These are phyloP conservation scores for Coregonus suidteri DNA, from an alignment of 2,797 vertebrate genomes.

Conservation along the genomic window DNA sequence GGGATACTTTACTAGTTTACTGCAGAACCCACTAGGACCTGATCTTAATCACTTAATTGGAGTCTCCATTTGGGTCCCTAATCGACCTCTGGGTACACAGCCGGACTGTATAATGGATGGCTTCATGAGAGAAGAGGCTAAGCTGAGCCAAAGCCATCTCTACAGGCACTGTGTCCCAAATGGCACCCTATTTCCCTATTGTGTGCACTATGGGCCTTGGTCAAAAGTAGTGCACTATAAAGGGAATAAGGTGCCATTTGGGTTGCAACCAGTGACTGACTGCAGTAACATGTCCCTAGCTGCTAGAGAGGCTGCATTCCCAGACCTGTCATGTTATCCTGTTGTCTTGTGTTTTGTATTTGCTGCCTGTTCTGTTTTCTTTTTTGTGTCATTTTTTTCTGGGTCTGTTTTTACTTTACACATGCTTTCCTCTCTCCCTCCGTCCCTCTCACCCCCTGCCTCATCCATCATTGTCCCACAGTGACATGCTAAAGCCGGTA, in stretches of 20 bases:
- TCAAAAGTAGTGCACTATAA: background rate
- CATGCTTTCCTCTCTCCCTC: constrained; percentile 55
- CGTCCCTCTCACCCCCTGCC: constrained; percentile 20
- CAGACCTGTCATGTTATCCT: constrained; percentile 30
- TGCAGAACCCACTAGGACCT: constrained; percentile 46
- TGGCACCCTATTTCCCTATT: background rate
- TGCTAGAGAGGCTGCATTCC: background rate
- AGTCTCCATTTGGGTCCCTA: constrained; percentile 71
- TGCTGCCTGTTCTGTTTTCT: constrained; percentile 31
- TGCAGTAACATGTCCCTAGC: background rate
- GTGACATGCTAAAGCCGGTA: constrained; percentile 93
- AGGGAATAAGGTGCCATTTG: background rate
- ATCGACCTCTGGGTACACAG: constrained; percentile 64
- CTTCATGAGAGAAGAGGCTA: constrained; percentile 32
- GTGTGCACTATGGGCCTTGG: background rate
- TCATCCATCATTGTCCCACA: constrained; percentile 86
- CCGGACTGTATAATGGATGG: constrained; percentile 68
- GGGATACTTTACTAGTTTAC: constrained; percentile 45
- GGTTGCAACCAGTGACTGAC: background rate
- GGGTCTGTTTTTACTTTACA: constrained; percentile 65
- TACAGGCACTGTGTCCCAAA: background rate
- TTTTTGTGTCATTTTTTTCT: constrained; percentile 22
- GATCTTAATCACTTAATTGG: constrained; percentile 82
- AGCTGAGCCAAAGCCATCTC: constrained; percentile 4
- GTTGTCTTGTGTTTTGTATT: constrained; percentile 18